A percentile compares a stretch with the other conserved stretches of the same genome.
phyloP scores from a whole-genome alignment of 2,888 invertebrate species.

The Uloborus plumipes region DNA sequence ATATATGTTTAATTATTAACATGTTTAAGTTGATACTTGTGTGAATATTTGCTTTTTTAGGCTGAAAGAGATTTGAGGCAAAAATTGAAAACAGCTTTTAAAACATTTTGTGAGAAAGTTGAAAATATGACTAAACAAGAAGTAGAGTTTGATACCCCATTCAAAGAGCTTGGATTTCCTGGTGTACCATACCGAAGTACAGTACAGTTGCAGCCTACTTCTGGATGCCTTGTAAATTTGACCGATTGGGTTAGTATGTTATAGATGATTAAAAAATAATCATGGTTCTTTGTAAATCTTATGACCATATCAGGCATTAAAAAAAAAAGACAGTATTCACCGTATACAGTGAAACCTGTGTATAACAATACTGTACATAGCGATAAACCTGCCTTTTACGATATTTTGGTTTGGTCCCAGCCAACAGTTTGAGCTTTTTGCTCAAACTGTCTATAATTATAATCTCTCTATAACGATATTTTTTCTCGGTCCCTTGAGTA shows the following conservation, averaged over 20 bases:
- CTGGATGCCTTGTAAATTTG: constrained; percentile 95
- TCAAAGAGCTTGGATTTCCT: constrained; percentile 96
- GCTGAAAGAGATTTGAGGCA: constrained; percentile 96
- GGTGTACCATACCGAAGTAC: constrained; percentile 98
- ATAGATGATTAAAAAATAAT: background rate
- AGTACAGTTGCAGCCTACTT: constrained; percentile 95
- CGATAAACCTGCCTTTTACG: too few species aligned
- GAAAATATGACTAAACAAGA: constrained; percentile 96
- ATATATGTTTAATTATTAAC: too few species aligned
- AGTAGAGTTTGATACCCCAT: constrained; percentile 98
- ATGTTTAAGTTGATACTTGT: background rate
- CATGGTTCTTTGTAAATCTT: constrained; percentile 5
- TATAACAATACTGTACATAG: too few species aligned
- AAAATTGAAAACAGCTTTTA: constrained; percentile 97
- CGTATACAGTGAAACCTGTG: too few species aligned
- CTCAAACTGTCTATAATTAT: too few species aligned
- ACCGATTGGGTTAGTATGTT: constrained; percentile 86
- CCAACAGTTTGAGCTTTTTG: too few species aligned
- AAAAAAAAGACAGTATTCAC: too few species aligned
- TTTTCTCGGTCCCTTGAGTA: too few species aligned
- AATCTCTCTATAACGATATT: too few species aligned
- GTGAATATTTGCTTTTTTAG: constrained; percentile 67
- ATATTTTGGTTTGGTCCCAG: too few species aligned
- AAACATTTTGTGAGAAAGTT: constrained; percentile 97
- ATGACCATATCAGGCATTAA: background rate